Conservation (phyloP, 2,888 invertebrate species). For the Craniophora ligustri region DNA sequence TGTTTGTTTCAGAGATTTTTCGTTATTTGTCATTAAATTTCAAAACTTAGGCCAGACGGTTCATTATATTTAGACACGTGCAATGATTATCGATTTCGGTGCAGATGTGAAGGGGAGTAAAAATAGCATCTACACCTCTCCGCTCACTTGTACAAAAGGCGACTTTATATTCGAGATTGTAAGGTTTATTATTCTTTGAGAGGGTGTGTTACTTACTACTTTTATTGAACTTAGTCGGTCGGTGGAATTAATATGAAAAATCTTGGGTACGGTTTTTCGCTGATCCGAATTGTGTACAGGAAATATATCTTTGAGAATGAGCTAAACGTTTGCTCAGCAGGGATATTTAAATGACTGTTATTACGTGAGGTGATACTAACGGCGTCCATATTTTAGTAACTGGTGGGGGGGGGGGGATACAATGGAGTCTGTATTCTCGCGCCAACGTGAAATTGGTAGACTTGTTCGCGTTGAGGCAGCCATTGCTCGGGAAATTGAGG, state of each 20-base stretch:
- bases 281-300: slow-evolving; percentile 17
- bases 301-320: neutral
- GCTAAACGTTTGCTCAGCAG: neutral
- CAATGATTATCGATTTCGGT: slow-evolving; percentile 70
- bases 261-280: slow-evolving; percentile 41
- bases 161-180: slow-evolving; percentile 45
- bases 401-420: slow-evolving; percentile 30
- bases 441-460: slow-evolving; percentile 35
- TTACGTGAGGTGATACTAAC: neutral
- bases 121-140: slow-evolving; percentile 64
- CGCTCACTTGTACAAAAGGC: slow-evolving; percentile 37
- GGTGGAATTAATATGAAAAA: slow-evolving; percentile 49
- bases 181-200: slow-evolving; percentile 49
- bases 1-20: slow-evolving; percentile 42
- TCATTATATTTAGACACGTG: slow-evolving; percentile 52
- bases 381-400: slow-evolving; percentile 35
- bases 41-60: slow-evolving; percentile 17
- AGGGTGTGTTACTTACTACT: slow-evolving; percentile 43
- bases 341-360: neutral
- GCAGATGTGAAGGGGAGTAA: slow-evolving; percentile 65
- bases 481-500: slow-evolving; percentile 34
- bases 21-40: slow-evolving; percentile 5
- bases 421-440: slow-evolving; percentile 37
- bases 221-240: slow-evolving; percentile 22
- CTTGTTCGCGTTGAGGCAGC: slow-evolving; percentile 17